Conservation (phyloP, 2,888 invertebrate genomes). For the Cremastobaeus sp. region DNA sequence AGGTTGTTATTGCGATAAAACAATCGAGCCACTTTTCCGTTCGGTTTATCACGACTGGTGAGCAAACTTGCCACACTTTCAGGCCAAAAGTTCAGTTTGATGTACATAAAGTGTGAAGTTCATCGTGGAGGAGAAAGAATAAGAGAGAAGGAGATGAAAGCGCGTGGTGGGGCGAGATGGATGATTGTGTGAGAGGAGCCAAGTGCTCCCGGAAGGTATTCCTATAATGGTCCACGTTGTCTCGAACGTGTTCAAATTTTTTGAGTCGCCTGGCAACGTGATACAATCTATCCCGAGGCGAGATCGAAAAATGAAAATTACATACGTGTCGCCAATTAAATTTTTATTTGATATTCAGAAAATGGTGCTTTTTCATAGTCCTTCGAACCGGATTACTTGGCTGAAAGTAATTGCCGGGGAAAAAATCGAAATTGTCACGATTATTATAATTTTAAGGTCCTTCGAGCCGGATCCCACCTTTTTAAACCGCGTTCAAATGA, state of each 20-base stretch:
- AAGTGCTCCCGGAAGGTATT: constrained; percentile 45
- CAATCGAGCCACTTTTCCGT: constrained; percentile 45
- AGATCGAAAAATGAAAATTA: constrained; percentile 34
- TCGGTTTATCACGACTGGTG: constrained; percentile 25
- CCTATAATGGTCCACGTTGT: constrained; percentile 32
- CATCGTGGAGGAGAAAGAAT: constrained; percentile 17
- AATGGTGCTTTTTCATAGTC: too few species aligned
- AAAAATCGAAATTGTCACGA: too few species aligned
- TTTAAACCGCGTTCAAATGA: too few species aligned
- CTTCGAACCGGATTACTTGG: too few species aligned
- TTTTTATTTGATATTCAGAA: background rate
- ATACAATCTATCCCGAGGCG: constrained; percentile 46
- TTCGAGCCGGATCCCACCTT: too few species aligned
- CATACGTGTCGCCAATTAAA: constrained; percentile 7
- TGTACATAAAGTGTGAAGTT: constrained; percentile 29
- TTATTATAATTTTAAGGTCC: too few species aligned
- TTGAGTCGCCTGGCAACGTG: constrained; percentile 34
- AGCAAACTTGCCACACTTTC: constrained; percentile 28
- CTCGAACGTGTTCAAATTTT: constrained; percentile 42
- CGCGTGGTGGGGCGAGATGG: constrained; percentile 7
- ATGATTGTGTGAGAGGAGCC: constrained; percentile 26
- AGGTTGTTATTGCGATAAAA: constrained; percentile 54
- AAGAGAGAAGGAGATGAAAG: background rate
- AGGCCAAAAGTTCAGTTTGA: constrained; percentile 24
- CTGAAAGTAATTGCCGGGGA: too few species aligned